Conservation (phyloP, 2,888 invertebrate genomes). For the Drosophila barbarae region DNA sequence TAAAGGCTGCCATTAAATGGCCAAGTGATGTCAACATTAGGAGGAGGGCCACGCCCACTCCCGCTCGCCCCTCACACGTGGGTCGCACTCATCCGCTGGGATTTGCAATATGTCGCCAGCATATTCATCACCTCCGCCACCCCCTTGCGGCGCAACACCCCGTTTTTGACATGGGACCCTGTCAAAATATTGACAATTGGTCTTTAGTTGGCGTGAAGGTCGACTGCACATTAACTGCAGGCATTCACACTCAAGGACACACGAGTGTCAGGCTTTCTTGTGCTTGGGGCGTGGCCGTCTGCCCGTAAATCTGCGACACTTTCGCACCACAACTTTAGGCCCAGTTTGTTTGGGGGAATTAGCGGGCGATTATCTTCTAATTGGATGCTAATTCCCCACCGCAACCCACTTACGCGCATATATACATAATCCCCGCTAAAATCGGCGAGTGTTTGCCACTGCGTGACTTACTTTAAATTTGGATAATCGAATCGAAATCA, state of each 20-base stretch:
- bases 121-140: slow-evolving; percentile 56
- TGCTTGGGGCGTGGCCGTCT: slow-evolving; percentile 18
- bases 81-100: slow-evolving; percentile 52
- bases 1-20: slow-evolving; percentile 64
- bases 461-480: slow-evolving; percentile 73
- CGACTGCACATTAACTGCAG: slow-evolving; percentile 69
- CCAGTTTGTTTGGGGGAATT: slow-evolving; percentile 56
- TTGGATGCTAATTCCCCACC: slow-evolving; percentile 65
- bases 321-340: slow-evolving; percentile 28
- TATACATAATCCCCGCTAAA: slow-evolving; percentile 49
- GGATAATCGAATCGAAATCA: slow-evolving; percentile 64
- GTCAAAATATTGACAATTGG: slow-evolving; percentile 70
- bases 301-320: slow-evolving; percentile 60
- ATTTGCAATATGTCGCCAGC: slow-evolving; percentile 54
- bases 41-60: slow-evolving; percentile 44
- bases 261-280: slow-evolving; percentile 1
- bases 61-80: slow-evolving; percentile 11
- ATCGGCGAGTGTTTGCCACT: slow-evolving; percentile 50
- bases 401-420: slow-evolving; percentile 23
- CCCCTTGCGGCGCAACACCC: neutral
- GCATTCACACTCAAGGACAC: slow-evolving; percentile 31
- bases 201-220: slow-evolving; percentile 66
- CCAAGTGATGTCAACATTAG: slow-evolving; percentile 68
- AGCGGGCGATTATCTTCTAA: slow-evolving; percentile 68
- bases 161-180: slow-evolving; percentile 21